phyloP scores from a whole-genome alignment of 2,797 vertebrate genomes.

The Diceros bicornis region DNA sequence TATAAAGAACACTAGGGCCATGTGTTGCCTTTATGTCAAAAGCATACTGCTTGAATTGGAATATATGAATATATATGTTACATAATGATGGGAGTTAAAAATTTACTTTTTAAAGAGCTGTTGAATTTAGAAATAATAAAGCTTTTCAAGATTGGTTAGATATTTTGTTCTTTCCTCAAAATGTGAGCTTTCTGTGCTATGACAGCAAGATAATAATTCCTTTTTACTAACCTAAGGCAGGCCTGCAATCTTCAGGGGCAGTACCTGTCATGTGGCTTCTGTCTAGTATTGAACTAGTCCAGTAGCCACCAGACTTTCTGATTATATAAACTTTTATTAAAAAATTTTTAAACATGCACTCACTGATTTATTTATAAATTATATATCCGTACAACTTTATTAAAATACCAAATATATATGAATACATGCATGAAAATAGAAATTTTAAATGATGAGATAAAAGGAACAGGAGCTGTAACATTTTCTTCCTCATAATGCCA shows the following conservation, averaged over 20 bases:
- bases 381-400: not conserved
- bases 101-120: conserved; percentile 26
- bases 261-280: not conserved
- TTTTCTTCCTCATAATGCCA: not conserved
- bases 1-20: conserved; percentile 1
- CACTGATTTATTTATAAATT: conserved; percentile 23
- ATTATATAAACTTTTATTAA: not conserved
- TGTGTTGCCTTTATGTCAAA: not conserved
- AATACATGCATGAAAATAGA: conserved; percentile 11
- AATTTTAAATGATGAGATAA: conserved; percentile 31
- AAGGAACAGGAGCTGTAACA: not conserved
- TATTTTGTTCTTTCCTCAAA: conserved; percentile 27
- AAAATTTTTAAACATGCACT: not conserved
- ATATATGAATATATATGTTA: not conserved
- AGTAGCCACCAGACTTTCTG: not conserved
- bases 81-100: not conserved
- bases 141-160: not conserved
- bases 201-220: not conserved
- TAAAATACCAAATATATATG: not conserved
- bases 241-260: not conserved
- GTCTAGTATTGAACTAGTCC: not conserved
- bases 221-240: not conserved
- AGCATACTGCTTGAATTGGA: not conserved
- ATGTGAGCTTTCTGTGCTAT: not conserved
- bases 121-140: conserved; percentile 43